Evolutionary conservation across 2,888 invertebrate genomes (phyloP), one percentile per base, ranked within the genome.

Genomic region (Sphecodes monilicornis): DNA sequence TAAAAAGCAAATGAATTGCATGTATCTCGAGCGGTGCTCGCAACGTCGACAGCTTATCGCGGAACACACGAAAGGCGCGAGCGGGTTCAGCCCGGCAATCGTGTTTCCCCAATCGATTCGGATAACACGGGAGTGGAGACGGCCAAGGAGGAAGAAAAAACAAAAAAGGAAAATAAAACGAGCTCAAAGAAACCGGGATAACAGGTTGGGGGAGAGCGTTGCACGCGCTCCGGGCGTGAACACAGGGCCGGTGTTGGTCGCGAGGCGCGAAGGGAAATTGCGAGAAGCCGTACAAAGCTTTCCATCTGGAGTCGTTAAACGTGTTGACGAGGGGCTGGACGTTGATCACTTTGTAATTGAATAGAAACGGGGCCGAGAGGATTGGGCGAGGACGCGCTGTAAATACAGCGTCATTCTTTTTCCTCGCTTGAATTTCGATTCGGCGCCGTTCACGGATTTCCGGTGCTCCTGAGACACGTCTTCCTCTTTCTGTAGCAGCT

Each of bases 261-360:
- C 29, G 22, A 18, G 50, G 81, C 50, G 78, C 76, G 66, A 88
- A 86, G 76, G 80, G 86, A 82, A 87, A 82, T 87, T 84, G 86
- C 84, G 84, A 80, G 84, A 84, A 83, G 71, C 54, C 46, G 74
- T 66, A 76, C 80, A 84, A 89, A 90, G 91, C 90, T 91, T 92
- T 90, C 90, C 92, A 91, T 92, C 91, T 91, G 91, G 90, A 90
- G 91, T 91, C 91, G 91, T 92, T 93, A 92, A 91, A 89, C 89
- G 85, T 89, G 88, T 90, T 87, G 87, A 79, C 80, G 71, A 79
- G 80, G 79, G 86, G 86, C 85, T 89, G 89, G 88, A 87, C 90
- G 90, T 91, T 92, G 93, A 93, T 93, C 91, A 89, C 91, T 92
- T 93, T 92, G 91, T 92, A 92, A 92, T 93, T 91, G 92, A 91